These are phyloP conservation scores for Apostichopus leukothele DNA, from an alignment of 53 echinoderm and acorn worm species.

Conservation along the genomic window DNA sequence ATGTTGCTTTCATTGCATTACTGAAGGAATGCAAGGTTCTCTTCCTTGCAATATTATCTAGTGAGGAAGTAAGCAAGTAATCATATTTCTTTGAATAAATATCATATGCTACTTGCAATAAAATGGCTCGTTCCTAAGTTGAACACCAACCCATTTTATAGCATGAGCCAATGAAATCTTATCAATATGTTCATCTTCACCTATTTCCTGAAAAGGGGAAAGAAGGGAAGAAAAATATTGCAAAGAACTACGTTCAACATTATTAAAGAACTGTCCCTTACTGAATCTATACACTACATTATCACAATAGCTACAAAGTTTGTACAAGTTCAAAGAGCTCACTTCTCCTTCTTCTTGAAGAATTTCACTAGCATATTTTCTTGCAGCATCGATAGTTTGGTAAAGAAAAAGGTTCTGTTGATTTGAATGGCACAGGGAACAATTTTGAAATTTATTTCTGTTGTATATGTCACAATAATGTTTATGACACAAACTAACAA, in stretches of 20 bases:
- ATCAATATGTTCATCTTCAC: background rate
- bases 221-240: background rate
- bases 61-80: background rate
- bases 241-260: background rate
- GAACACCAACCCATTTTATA: background rate
- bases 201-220: background rate
- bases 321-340: background rate
- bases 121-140: background rate
- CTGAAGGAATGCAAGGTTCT: slow-evolving; percentile 8
- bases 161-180: background rate
- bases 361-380: background rate
- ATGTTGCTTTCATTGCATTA: background rate
- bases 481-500: background rate
- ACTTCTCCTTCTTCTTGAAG: background rate
- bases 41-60: slow-evolving; percentile 1
- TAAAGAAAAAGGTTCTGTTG: background rate
- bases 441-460: background rate
- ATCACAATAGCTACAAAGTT: slow-evolving; percentile 9
- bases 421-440: background rate
- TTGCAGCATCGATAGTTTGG: background rate
- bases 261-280: background rate
- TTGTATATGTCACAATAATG: background rate
- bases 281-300: slow-evolving; percentile 20
- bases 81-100: background rate
- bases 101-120: slow-evolving; percentile 23